Conservation (phyloP, 2,113 vertebrate genomes). For the Psittacara wagleri region DNA sequence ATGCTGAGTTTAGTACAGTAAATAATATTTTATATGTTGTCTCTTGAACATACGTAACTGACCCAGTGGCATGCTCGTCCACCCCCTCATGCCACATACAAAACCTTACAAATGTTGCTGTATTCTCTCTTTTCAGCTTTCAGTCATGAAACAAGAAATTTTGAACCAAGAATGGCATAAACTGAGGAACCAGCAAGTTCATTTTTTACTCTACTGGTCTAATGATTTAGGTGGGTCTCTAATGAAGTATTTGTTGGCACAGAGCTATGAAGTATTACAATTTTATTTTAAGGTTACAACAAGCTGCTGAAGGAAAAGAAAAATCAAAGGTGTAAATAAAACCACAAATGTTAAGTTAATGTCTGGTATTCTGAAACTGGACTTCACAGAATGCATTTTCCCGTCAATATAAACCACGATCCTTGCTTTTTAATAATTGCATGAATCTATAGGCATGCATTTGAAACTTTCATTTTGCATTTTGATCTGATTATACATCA, state of each 20-base stretch:
- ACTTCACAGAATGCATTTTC: background rate
- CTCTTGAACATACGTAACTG: rapidly evolving
- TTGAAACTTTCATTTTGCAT: background rate
- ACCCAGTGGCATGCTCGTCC: background rate
- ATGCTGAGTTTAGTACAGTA: background rate
- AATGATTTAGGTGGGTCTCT: background rate
- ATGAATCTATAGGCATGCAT: background rate
- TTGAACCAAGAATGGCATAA: background rate
- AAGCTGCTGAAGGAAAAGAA: slow-evolving; percentile 44
- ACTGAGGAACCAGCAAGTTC: background rate
- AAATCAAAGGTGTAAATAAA: slow-evolving; percentile 52
- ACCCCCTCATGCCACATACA: rapidly evolving
- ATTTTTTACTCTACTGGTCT: background rate
- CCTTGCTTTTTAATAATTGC: background rate
- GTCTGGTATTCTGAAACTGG: background rate
- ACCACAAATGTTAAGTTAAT: background rate
- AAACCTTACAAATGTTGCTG: background rate
- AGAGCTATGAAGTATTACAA: background rate
- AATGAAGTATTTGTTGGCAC: slow-evolving; percentile 5
- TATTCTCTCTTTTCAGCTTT: background rate
- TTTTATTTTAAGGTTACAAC: slow-evolving; percentile 13
- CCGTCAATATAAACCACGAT: background rate
- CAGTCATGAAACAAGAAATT: background rate
- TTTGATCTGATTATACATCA: background rate
- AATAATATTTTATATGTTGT: background rate